phyloP scores from a whole-genome alignment of 2,113 vertebrate genomes.

The Chauna torquata region DNA sequence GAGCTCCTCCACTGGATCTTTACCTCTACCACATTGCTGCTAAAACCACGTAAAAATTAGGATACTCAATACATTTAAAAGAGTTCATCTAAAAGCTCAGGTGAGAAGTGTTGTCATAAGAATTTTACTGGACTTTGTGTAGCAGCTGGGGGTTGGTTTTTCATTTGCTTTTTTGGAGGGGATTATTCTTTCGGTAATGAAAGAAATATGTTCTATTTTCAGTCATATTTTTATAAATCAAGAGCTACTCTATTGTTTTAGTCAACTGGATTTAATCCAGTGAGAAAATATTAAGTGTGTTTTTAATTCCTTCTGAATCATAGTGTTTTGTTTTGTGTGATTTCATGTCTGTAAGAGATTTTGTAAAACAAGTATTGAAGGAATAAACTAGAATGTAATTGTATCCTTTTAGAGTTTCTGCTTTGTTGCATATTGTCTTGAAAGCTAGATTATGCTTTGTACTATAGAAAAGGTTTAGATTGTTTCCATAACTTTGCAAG shows the following conservation, averaged over 20 bases:
- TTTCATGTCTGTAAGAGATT: background rate
- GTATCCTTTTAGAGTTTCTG: background rate
- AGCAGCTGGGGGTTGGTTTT: background rate
- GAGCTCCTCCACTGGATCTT: background rate
- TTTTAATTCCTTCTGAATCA: background rate
- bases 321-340: background rate
- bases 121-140: background rate
- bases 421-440: background rate
- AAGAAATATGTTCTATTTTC: slow-evolving; percentile 15
- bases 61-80: background rate
- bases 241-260: background rate
- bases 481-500: background rate
- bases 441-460: background rate
- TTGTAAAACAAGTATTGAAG: background rate
- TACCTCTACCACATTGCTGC: background rate
- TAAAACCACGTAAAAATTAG: background rate
- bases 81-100: background rate
- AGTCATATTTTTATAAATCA: background rate
- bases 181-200: background rate
- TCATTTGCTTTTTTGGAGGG: background rate
- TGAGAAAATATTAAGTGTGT: background rate
- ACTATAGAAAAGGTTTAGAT: background rate
- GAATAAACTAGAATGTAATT: background rate
- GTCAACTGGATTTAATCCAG: background rate
- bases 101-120: background rate